Evolutionary conservation across 2,797 vertebrate genomes (phyloP), one percentile per base, ranked within the genome.

Genomic region (Lemur catta): DNA sequence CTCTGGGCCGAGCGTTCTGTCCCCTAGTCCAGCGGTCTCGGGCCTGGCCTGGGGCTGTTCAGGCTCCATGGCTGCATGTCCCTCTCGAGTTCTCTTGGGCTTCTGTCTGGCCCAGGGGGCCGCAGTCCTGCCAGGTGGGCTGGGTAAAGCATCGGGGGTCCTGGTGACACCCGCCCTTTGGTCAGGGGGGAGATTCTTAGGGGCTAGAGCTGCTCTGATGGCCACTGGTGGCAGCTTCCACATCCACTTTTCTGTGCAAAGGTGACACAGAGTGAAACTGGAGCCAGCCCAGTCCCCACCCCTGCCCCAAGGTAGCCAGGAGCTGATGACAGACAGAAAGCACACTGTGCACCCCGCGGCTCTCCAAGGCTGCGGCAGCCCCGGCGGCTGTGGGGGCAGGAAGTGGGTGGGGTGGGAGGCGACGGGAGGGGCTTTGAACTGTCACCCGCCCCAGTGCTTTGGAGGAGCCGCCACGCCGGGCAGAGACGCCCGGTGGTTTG

Each of bases 1-100:
- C 86, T 96, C 95, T 94, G 88, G 91, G 74, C 57, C 3, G 24
- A 96, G 89, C 93, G 57, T 71, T 20, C 59, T n/a, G 17, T 72
- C 43, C 94, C 89, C 52, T 3, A 48, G 79, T 17, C 4, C 87
- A 30, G 35, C 65, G 78, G 48, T 46, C 93, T 13, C 0, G 9
- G 84, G 81, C 93, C 67, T 0, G 22, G 67, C 90, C 92, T 95
- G 94, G 78, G 22, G 22, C 75, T 7, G 1, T 2, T 6, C 18
- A 43, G 55, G 57, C 18, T 6, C 41, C 7, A 2, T 24, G 43
- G 26, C 43, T 5, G 5, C 0, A 0, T 15, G n/a, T 50, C 12
- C 3, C 4, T 28, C 10, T 12, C 5, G 4, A 2, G 41, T 7
- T 30, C 43, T 52, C 0, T 17, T 6, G 0, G 8, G 43, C n/a